phyloP scores from a whole-genome alignment of 1,140 invertebrate species.

The Zaprionus lachaisei region DNA sequence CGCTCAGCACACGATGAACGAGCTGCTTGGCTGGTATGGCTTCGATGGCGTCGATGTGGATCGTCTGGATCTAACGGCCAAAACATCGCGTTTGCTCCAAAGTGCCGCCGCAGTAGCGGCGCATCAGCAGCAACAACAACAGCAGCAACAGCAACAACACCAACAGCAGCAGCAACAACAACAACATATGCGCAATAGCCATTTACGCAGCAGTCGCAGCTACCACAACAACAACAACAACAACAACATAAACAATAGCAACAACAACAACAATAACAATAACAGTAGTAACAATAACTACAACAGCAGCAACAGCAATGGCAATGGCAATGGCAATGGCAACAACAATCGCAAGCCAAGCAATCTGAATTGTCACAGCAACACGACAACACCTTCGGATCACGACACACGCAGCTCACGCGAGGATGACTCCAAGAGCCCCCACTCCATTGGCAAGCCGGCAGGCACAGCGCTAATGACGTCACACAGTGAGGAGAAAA shows the following conservation, averaged over 20 bases:
- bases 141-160: constrained; percentile 39
- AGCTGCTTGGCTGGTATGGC: constrained; percentile 94
- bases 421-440: constrained; percentile 84
- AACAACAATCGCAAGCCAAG: constrained; percentile 37
- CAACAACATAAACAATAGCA: constrained; percentile 42
- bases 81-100: constrained; percentile 75
- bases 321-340: constrained; percentile 47
- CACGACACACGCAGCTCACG: constrained; percentile 80
- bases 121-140: constrained; percentile 60
- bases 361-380: constrained; percentile 49
- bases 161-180: constrained; percentile 36
- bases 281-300: constrained; percentile 54
- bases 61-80: constrained; percentile 82
- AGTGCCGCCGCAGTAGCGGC: constrained; percentile 73
- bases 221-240: constrained; percentile 63
- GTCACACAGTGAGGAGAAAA: constrained; percentile 75
- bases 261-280: constrained; percentile 44
- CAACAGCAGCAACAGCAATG: constrained; percentile 39
- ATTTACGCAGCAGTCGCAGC: constrained; percentile 64
- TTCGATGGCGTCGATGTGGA: constrained; percentile 89
- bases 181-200: constrained; percentile 42
- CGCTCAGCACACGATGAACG: constrained; percentile 95
- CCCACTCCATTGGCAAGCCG: constrained; percentile 73
- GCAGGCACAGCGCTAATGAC: constrained; percentile 19
- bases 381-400: constrained; percentile 77